Conservation (phyloP, 2,888 invertebrate species). For the Leptarthrus brevirostris region DNA sequence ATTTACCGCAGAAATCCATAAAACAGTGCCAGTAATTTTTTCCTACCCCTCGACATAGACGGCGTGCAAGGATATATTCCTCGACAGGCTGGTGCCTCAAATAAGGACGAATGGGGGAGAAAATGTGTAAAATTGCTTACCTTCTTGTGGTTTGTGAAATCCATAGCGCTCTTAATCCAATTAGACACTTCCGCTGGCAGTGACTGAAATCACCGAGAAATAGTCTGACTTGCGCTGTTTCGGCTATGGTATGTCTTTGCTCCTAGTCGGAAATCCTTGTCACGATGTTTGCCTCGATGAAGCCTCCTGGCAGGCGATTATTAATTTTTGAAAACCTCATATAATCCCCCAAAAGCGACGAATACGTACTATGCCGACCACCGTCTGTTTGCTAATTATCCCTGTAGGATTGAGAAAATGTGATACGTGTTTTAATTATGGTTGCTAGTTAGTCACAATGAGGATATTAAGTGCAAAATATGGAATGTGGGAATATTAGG, state of each 20-base stretch:
- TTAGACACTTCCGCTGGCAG: conserved; percentile 24
- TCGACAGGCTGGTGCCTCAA: neutral
- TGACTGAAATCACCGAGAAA: neutral
- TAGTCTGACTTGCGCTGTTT: too few species aligned
- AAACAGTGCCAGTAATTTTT: neutral
- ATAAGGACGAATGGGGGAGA: neutral
- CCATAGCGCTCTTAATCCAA: conserved; percentile 49
- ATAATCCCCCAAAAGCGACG: too few species aligned
- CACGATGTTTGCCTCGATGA: too few species aligned
- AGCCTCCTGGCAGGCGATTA: neutral
- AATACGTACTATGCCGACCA: too few species aligned
- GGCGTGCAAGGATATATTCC: neutral
- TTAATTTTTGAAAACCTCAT: neutral
- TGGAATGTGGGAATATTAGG: too few species aligned
- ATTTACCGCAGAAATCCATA: neutral
- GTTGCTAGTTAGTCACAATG: too few species aligned
- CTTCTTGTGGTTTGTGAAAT: conserved; percentile 32
- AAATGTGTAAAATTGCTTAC: conserved; percentile 30
- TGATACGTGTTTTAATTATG: too few species aligned
- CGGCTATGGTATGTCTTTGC: neutral
- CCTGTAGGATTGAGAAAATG: too few species aligned
- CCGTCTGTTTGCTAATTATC: too few species aligned
- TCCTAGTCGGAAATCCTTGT: too few species aligned
- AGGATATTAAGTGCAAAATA: too few species aligned
- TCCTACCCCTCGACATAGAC: neutral